Percentiles rank a stretch among this genome's conserved stretches.
phyloP scores from a whole-genome alignment of 2,113 vertebrate species.

The Sterrhoptilus dennistouni region DNA sequence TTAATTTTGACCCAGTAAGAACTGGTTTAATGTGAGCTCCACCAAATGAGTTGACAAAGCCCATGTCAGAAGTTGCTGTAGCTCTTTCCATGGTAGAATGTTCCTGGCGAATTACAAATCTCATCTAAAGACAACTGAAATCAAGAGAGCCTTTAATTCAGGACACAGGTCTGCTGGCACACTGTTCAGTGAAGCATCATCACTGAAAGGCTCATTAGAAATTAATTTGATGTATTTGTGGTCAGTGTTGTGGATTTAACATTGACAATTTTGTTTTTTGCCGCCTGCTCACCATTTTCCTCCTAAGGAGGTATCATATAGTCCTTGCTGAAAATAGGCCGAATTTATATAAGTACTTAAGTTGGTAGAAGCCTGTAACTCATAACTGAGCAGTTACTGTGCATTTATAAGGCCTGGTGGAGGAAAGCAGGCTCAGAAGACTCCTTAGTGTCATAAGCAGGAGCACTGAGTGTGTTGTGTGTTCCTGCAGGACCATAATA shows the following conservation, averaged over 20 bases:
- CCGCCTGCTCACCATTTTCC: not conserved
- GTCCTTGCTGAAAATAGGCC: not conserved
- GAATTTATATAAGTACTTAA: accelerated
- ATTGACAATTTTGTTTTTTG: not conserved
- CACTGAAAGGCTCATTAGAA: not conserved
- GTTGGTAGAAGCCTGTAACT: not conserved
- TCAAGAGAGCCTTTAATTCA: not conserved
- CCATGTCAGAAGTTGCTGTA: not conserved
- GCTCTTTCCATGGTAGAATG: not conserved
- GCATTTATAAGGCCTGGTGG: not conserved
- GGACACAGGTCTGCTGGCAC: not conserved
- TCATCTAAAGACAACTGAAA: not conserved
- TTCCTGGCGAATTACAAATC: not conserved
- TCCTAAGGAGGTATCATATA: not conserved
- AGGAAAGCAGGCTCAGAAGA: not conserved
- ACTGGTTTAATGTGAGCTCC: not conserved
- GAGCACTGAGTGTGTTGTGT: not conserved
- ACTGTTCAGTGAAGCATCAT: not conserved
- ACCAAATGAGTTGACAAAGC: not conserved
- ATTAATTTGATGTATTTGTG: not conserved
- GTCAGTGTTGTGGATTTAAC: not conserved
- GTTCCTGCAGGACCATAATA: not conserved
- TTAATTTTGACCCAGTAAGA: not conserved
- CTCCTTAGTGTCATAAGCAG: not conserved
- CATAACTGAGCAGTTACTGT: not conserved